Conservation (phyloP, 2,797 vertebrate genomes). For the Acropternis orthonyx region DNA sequence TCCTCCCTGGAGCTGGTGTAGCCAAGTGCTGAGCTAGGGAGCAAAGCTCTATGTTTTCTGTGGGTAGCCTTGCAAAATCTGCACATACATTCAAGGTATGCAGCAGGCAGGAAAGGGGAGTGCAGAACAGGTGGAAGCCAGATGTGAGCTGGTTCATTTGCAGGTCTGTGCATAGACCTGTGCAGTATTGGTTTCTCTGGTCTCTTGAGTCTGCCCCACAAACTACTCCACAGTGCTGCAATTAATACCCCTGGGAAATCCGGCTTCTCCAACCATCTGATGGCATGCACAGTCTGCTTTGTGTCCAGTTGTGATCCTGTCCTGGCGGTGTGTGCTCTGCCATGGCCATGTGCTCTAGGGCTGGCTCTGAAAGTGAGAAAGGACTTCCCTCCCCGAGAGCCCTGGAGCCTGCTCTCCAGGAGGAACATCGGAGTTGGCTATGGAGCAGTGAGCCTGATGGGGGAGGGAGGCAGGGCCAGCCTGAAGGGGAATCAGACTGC, state of each 20-base stretch:
- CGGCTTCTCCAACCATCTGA: neutral
- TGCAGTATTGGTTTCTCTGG: neutral
- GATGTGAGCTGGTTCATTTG: neutral
- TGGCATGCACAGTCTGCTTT: neutral
- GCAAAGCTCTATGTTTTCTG: neutral
- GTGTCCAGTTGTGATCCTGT: neutral
- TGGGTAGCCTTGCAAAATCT: neutral
- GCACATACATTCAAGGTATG: neutral
- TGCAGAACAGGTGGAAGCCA: constrained; percentile 5
- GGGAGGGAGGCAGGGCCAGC: neutral
- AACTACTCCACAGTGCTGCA: neutral
- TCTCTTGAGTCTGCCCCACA: neutral
- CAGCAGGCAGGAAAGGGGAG: neutral
- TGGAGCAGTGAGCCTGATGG: neutral
- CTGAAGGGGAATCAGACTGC: neutral
- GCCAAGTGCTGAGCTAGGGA: neutral
- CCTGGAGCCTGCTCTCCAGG: neutral
- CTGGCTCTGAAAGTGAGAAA: neutral
- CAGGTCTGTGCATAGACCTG: neutral
- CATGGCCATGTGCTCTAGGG: neutral
- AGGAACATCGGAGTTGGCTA: neutral
- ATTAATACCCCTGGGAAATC: neutral
- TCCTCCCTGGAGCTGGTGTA: neutral
- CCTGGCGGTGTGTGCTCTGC: neutral
- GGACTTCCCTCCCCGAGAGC: neutral